Percentiles rank a stretch among this genome's conserved stretches.
These are phyloP conservation scores for Monopterus albus DNA, from an alignment of 2,113 vertebrate genomes.

Conservation along the genomic window DNA sequence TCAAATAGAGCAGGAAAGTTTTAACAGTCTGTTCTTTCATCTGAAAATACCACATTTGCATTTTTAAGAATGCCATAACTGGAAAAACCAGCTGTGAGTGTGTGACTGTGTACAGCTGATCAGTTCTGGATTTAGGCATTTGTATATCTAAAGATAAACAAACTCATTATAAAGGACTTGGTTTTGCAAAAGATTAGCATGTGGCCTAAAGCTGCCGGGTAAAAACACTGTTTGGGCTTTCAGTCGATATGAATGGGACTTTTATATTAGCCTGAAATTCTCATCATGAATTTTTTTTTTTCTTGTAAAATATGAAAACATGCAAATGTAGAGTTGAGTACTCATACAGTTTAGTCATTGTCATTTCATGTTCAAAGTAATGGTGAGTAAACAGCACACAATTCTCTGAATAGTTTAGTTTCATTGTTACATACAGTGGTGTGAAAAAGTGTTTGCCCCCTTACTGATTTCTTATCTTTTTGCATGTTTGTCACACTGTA, in stretches of 20 bases:
- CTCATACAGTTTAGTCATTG: slow-evolving; percentile 32
- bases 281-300: neutral
- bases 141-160: neutral
- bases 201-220: too few species aligned
- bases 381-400: slow-evolving; percentile 21
- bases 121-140: neutral
- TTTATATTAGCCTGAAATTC: neutral
- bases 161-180: neutral
- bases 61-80: too few species aligned
- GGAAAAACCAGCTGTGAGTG: too few species aligned
- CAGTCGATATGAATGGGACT: neutral
- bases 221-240: neutral
- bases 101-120: too few species aligned
- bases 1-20: neutral
- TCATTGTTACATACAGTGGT: neutral
- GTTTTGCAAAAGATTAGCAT: neutral
- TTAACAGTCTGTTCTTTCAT: neutral
- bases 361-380: slow-evolving; percentile 74
- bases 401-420: neutral
- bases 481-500: too few species aligned
- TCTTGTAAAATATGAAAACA: neutral
- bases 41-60: neutral
- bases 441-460: too few species aligned
- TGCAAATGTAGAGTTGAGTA: neutral
- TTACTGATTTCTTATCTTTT: too few species aligned